phyloP scores from a whole-genome alignment of 1,140 invertebrate species.

The Apis dorsata region DNA sequence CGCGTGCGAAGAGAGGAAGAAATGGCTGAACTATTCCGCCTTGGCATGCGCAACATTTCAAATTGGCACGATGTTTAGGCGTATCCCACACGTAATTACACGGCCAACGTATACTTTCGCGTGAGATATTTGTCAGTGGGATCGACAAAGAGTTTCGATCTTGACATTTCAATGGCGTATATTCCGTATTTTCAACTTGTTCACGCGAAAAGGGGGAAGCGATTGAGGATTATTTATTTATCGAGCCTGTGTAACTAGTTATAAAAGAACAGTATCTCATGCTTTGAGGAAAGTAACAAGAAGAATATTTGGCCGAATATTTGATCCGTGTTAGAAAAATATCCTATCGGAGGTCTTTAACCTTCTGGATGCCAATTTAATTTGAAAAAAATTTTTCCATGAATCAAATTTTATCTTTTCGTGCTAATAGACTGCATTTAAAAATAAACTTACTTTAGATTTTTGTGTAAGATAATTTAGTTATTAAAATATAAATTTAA shows the following conservation, averaged over 20 bases:
- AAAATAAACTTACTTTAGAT: no score
- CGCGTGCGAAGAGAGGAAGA: neutral
- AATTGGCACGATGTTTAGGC: slow-evolving; percentile 36
- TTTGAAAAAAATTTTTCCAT: no score
- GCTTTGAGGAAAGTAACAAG: neutral
- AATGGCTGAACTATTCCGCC: neutral
- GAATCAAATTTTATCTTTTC: no score
- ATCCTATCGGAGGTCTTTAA: no score
- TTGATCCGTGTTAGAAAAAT: no score
- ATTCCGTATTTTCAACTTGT: neutral
- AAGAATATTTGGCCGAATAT: neutral
- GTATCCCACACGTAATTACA: slow-evolving; percentile 24
- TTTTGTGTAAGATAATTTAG: no score
- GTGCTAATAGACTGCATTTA: no score
- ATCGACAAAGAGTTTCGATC: neutral
- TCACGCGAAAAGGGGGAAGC: neutral
- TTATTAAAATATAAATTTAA: no score
- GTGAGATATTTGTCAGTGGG: slow-evolving; percentile 13
- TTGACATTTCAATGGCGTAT: slow-evolving; percentile 1
- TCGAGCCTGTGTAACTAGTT: slow-evolving; percentile 7
- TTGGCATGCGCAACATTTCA: slow-evolving; percentile 35
- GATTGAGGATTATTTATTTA: slow-evolving; percentile 1
- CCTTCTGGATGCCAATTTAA: no score
- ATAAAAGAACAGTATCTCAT: neutral
- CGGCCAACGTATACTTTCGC: slow-evolving; percentile 3